Evolutionary conservation across 30 jellyfish, hydroid and myxozoan species (phyloP), one percentile per base, ranked within the genome.

Genomic region (Hydractinia symbiolongicarpus): DNA sequence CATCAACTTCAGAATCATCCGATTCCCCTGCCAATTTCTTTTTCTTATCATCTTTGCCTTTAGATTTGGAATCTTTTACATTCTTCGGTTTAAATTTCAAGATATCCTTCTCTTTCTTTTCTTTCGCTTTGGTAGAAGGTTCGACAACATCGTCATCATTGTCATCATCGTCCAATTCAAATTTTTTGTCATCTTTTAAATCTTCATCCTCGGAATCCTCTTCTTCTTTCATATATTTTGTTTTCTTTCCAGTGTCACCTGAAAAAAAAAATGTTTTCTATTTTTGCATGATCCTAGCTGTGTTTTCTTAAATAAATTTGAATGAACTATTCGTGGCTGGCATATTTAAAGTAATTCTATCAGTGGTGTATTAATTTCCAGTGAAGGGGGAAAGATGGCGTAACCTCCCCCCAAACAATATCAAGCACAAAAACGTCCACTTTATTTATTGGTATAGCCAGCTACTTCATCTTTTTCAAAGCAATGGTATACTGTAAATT

Each of bases 11-110:
- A 6, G 74, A n/a, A 64, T 64, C 17, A 64, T 51, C 44, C 44
- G 44, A 30, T 64, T 64, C 40, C 74, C 19, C 40, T 64, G 40
- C 52, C 19, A 64, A 64, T 44, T 13, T 30, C 44, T 64, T 64
- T 64, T 64, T 13, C 4, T 64, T 64, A 13, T 7, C 9, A 13
- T 13, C 16, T n/a, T 51, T 13, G 5, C 40, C 4, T 13, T 64
- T 16, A 16, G 69, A 58, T 58, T 58, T 58, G 15, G 17, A 11
- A 16, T 58, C 69, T 11, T 58, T 51, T n/a, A 64, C 40, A n/a
- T 64, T 64, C 74, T 64, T 64, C 7, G 74, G 74, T n/a, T 64
- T 64, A 13, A 64, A 64, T 64, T 64, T 64, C 19, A 64, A 64
- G 19, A 64, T n/a, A n/a, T 64, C 17, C 40, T 64, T 64, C 74